These are phyloP conservation scores for Bryconaethiops microstoma DNA, from an alignment of 2,797 vertebrate genomes.

Conservation along the genomic window DNA sequence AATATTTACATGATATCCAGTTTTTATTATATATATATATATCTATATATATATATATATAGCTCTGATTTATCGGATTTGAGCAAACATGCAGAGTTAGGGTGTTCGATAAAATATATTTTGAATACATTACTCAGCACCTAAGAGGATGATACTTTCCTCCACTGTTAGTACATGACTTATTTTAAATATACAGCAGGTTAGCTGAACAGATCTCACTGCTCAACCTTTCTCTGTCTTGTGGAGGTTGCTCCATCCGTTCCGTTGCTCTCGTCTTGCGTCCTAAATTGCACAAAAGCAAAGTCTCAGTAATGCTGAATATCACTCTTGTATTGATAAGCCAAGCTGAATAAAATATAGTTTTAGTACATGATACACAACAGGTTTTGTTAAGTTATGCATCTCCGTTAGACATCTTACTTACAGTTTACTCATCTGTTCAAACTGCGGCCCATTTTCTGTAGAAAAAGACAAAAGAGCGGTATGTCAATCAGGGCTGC, in stretches of 20 bases:
- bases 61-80: background rate
- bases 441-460: slow-evolving; percentile 60
- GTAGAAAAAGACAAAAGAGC: slow-evolving; percentile 39
- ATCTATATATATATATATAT: too few species aligned
- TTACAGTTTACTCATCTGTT: slow-evolving; percentile 68
- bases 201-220: slow-evolving; percentile 7
- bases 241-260: slow-evolving; percentile 64
- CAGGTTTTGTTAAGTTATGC: background rate
- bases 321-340: background rate
- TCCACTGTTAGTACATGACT: background rate
- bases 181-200: background rate
- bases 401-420: slow-evolving; percentile 44
- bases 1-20: background rate
- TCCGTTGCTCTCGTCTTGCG: slow-evolving; percentile 71
- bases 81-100: slow-evolving; percentile 6
- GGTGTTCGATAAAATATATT: background rate
- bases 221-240: slow-evolving; percentile 73
- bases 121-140: background rate
- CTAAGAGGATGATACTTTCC: background rate
- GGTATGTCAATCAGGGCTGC: background rate
- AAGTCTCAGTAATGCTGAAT: background rate
- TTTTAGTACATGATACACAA: background rate
- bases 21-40: background rate
- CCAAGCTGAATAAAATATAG: background rate
- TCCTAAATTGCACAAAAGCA: slow-evolving; percentile 67